Evolutionary conservation across 2,113 vertebrate genomes (phyloP).

Genomic region (Egretta garzetta): DNA sequence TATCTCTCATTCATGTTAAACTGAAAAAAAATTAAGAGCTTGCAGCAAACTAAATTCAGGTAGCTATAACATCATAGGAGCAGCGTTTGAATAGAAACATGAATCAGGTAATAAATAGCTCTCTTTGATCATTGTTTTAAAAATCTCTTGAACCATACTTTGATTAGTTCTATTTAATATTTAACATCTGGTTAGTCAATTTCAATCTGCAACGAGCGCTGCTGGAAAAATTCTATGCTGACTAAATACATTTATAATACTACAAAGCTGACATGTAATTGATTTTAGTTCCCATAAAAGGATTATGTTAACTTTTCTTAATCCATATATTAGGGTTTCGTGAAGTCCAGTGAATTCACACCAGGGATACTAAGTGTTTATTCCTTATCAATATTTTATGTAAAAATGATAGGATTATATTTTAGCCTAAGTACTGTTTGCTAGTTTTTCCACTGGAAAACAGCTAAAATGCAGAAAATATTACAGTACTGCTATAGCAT

Average conservation of each 20-base stretch:
- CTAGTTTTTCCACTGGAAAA: constrained; percentile 56
- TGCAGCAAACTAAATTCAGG: constrained; percentile 69
- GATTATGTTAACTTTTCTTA: constrained; percentile 84
- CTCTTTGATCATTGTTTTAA: constrained; percentile 83
- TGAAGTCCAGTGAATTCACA: constrained; percentile 77
- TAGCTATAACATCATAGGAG: constrained; percentile 73
- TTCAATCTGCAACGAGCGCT: constrained; percentile 76
- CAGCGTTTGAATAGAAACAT: constrained; percentile 75
- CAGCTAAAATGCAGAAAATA: constrained; percentile 48
- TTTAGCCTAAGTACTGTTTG: constrained; percentile 69
- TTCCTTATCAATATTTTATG: constrained; percentile 81
- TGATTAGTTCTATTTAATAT: constrained; percentile 87
- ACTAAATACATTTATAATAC: constrained; percentile 85
- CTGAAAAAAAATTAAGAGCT: constrained; percentile 68
- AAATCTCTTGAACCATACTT: constrained; percentile 81
- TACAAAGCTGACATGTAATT: constrained; percentile 82
- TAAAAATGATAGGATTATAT: constrained; percentile 78
- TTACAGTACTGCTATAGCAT: background rate
- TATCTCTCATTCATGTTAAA: constrained; percentile 65
- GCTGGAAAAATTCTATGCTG: constrained; percentile 80
- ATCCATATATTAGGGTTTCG: constrained; percentile 79
- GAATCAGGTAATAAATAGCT: constrained; percentile 82
- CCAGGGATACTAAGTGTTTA: constrained; percentile 77
- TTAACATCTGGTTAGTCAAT: constrained; percentile 87
- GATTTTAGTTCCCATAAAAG: constrained; percentile 84